Conservation (phyloP, 2,888 invertebrate species). For the Auanema freiburgensis region DNA sequence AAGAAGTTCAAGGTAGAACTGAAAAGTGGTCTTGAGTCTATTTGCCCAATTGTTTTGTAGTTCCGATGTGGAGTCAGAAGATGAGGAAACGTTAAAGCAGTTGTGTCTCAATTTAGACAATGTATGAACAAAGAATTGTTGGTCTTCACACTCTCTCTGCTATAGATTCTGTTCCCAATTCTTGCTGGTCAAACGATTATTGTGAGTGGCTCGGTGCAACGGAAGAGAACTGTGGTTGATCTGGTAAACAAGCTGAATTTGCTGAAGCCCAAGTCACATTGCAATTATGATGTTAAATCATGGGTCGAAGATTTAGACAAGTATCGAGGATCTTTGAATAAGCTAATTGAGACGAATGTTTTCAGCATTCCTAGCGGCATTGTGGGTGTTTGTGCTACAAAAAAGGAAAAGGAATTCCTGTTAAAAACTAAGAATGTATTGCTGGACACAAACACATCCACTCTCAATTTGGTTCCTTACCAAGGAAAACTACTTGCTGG, state of each 20-base stretch:
- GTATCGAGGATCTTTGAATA: constrained; percentile 6
- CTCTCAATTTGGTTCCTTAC: constrained; percentile 11
- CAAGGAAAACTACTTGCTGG: constrained; percentile 15
- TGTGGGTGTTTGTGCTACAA: not conserved
- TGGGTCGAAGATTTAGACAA: constrained; percentile 13
- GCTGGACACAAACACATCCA: constrained; percentile 13
- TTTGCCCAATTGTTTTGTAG: not conserved
- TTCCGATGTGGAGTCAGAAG: constrained; percentile 3
- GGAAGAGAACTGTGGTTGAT: constrained; percentile 48
- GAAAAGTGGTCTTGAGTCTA: not conserved
- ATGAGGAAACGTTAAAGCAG: constrained; percentile 38
- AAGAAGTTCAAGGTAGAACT: not conserved
- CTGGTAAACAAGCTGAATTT: constrained; percentile 41
- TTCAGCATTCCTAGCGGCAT: constrained; percentile 9
- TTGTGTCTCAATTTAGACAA: constrained; percentile 34
- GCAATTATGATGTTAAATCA: constrained; percentile 7
- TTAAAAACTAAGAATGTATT: constrained; percentile 4
- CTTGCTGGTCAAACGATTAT: constrained; percentile 50
- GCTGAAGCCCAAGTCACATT: constrained; percentile 20
- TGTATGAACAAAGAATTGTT: constrained; percentile 20
- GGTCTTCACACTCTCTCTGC: not conserved
- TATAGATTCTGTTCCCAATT: constrained; percentile 49
- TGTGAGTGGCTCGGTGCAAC: constrained; percentile 47
- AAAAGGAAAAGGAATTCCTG: constrained; percentile 2
- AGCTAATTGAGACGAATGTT: constrained; percentile 4